phyloP scores from a whole-genome alignment of 2,113 vertebrate species.

The Mesembrinibis cayennensis region DNA sequence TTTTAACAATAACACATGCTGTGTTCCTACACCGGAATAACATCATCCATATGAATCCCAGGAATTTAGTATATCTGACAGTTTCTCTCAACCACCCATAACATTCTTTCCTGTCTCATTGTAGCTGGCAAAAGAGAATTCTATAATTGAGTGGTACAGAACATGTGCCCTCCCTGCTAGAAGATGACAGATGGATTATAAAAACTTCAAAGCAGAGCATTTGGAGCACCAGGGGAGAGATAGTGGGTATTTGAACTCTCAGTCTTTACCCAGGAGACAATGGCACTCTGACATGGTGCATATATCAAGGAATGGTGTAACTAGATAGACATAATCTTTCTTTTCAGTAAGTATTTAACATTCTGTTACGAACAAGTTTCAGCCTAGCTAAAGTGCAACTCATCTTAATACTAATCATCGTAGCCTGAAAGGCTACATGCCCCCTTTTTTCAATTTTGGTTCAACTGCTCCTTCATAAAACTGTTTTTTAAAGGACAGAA shows the following conservation, averaged over 20 bases:
- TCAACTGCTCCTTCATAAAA: constrained; percentile 66
- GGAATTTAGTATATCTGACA: constrained; percentile 89
- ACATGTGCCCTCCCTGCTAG: constrained; percentile 96
- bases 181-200: constrained; percentile 99
- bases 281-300: constrained; percentile 95
- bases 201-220: constrained; percentile 99
- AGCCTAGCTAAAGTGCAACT: constrained; percentile 80
- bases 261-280: constrained; percentile 99
- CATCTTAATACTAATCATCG: constrained; percentile 77
- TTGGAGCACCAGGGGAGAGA: constrained; percentile 97
- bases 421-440: constrained; percentile 66
- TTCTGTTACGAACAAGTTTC: constrained; percentile 92
- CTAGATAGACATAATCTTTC: constrained; percentile 96
- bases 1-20: constrained; percentile 86
- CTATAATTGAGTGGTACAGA: constrained; percentile 97
- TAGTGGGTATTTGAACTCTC: constrained; percentile 99
- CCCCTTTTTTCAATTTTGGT: constrained; percentile 62
- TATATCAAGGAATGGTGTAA: constrained; percentile 97
- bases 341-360: constrained; percentile 92
- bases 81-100: constrained; percentile 88
- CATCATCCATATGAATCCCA: constrained; percentile 85
- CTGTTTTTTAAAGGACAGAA: constrained; percentile 67
- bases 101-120: constrained; percentile 91
- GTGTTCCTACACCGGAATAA: constrained; percentile 81
- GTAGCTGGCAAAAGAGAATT: constrained; percentile 92